Evolutionary conservation across 2,888 invertebrate genomes (phyloP).

Genomic region (Coelopa pilipes): DNA sequence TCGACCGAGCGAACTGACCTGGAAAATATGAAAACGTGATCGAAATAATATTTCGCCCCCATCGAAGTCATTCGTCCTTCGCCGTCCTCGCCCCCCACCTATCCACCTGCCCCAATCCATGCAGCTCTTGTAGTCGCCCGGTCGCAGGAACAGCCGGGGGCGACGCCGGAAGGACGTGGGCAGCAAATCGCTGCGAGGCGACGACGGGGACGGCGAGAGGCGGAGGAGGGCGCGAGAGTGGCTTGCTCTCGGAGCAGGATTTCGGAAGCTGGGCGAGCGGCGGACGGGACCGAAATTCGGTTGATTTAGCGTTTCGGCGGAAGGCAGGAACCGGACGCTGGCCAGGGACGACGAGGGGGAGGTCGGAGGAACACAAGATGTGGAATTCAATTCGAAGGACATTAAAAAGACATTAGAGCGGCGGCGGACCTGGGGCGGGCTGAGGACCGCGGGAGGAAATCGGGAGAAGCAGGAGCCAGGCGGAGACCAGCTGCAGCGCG

Average conservation of each 20-base stretch:
- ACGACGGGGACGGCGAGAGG: constrained; percentile 7
- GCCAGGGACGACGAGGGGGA: background rate
- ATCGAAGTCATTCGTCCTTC: constrained; percentile 5
- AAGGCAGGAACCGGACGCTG: background rate
- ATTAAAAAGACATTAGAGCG: constrained; percentile 46
- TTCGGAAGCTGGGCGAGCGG: constrained; percentile 12
- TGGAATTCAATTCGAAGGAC: constrained; percentile 44
- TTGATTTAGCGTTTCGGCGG: constrained; percentile 26
- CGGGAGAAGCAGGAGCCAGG: background rate
- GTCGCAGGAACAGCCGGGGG: background rate
- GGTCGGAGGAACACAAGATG: constrained; percentile 10
- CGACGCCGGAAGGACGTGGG: constrained; percentile 1
- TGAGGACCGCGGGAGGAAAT: background rate
- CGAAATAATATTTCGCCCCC: constrained; percentile 42
- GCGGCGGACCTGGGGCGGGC: background rate
- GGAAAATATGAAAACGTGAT: constrained; percentile 55
- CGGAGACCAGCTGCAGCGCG: background rate
- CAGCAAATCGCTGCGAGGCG: constrained; percentile 23
- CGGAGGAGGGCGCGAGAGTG: constrained; percentile 23
- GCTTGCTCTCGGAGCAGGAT: constrained; percentile 9
- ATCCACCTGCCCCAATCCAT: no score
- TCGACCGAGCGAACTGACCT: constrained; percentile 49
- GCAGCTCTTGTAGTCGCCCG: background rate
- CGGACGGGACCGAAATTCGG: constrained; percentile 32
- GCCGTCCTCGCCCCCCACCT: background rate